These are phyloP conservation scores for Cathartes aura DNA, from an alignment of 2,113 vertebrate species.

Conservation along the genomic window DNA sequence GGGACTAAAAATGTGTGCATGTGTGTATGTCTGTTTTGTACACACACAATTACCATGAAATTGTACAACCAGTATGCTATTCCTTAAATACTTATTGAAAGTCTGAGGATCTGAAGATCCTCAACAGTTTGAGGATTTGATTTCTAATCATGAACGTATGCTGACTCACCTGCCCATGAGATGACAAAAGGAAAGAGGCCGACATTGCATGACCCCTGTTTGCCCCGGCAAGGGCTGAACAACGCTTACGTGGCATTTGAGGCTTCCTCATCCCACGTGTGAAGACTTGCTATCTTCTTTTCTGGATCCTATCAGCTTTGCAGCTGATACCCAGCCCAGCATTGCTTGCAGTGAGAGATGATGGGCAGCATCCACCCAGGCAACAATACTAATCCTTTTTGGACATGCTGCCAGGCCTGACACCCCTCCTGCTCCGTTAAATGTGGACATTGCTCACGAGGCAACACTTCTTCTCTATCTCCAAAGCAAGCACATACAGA, in stretches of 20 bases:
- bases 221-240: not conserved
- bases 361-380: not conserved
- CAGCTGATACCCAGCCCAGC: not conserved
- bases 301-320: not conserved
- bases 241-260: rapidly evolving
- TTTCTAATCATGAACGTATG: not conserved
- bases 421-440: not conserved
- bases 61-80: not conserved
- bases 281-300: not conserved
- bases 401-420: not conserved
- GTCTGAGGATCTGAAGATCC: not conserved
- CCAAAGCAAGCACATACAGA: not conserved
- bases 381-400: not conserved
- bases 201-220: not conserved
- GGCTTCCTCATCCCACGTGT: rapidly evolving
- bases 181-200: not conserved
- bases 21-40: not conserved
- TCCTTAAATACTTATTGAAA: not conserved
- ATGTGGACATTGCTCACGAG: not conserved
- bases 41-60: not conserved
- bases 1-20: not conserved
- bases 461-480: not conserved
- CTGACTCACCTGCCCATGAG: not conserved
- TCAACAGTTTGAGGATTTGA: not conserved
- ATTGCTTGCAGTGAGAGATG: not conserved